Percentiles rank a stretch among this genome's conserved stretches.
Conservation (phyloP, 2,888 invertebrate genomes). For the Plagiodera versicolora region DNA sequence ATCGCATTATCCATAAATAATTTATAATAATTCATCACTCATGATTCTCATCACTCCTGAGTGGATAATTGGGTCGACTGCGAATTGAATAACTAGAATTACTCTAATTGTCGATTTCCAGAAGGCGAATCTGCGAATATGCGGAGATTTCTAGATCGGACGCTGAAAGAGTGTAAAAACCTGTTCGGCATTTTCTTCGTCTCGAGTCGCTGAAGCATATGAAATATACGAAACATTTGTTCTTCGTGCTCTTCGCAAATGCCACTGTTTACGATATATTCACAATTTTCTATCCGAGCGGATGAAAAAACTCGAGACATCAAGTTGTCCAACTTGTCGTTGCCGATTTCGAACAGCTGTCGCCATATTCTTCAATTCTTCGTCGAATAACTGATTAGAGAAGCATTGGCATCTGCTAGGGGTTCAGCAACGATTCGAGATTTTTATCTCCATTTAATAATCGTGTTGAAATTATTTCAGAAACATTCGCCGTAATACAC, state of each 20-base stretch:
- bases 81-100: neutral
- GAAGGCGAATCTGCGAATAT: neutral
- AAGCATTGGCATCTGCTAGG: neutral
- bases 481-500: no score
- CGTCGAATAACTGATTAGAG: neutral
- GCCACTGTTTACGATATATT: conserved; percentile 27
- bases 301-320: conserved; percentile 28
- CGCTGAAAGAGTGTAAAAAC: neutral
- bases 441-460: no score
- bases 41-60: no score
- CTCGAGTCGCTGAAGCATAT: neutral
- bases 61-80: no score
- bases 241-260: conserved; percentile 17
- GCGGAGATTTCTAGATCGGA: neutral
- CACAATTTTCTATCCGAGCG: conserved; percentile 27
- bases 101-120: neutral
- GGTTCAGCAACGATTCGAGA: neutral
- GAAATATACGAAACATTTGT: conserved; percentile 19
- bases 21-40: no score
- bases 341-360: conserved; percentile 25
- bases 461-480: no score
- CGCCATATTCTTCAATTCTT: conserved; percentile 5
- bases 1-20: no score
- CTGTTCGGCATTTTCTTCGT: neutral
- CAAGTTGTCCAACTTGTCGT: conserved; percentile 29